Conservation (phyloP, 30 jellyfish, hydroid and myxozoan species). For the Morbakka virulenta region DNA sequence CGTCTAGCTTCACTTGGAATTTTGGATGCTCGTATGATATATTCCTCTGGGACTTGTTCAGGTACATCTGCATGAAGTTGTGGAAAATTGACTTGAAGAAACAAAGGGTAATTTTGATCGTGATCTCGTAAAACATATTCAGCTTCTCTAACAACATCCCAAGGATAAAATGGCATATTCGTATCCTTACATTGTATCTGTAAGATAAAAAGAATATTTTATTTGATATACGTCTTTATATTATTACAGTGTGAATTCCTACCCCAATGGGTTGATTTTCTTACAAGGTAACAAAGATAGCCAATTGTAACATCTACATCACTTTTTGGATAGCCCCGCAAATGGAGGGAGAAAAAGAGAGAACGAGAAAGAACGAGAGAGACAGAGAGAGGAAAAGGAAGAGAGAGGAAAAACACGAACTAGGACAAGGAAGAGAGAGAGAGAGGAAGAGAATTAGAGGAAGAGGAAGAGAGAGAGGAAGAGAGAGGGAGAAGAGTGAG, state of each 20-base stretch:
- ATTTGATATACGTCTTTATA: too few species aligned
- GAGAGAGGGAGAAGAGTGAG: too few species aligned
- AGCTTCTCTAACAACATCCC: conserved; percentile 96
- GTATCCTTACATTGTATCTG: conserved; percentile 95
- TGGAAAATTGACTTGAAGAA: conserved; percentile 92
- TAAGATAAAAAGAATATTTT: conserved; percentile 1
- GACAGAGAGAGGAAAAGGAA: too few species aligned
- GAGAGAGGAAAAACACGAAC: too few species aligned
- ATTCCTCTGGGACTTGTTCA: conserved; percentile 92
- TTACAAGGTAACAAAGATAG: neutral
- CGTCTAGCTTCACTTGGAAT: conserved; percentile 84
- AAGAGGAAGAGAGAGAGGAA: too few species aligned
- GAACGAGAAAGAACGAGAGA: too few species aligned
- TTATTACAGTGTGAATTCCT: too few species aligned
- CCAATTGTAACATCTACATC: neutral
- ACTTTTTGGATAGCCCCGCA: neutral
- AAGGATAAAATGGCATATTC: conserved; percentile 84
- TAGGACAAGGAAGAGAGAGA: too few species aligned
- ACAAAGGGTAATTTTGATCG: conserved; percentile 84
- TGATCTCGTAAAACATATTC: conserved; percentile 84
- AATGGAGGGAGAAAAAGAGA: too few species aligned
- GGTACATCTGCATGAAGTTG: conserved; percentile 88
- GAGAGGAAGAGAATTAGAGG: too few species aligned
- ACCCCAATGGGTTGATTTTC: too few species aligned
- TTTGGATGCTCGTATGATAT: conserved; percentile 56